A percentile compares a stretch with the other conserved stretches of the same genome.
These are phyloP conservation scores for Scaptomyza tumidula DNA, from an alignment of 2,888 invertebrate genomes.

Conservation along the genomic window DNA sequence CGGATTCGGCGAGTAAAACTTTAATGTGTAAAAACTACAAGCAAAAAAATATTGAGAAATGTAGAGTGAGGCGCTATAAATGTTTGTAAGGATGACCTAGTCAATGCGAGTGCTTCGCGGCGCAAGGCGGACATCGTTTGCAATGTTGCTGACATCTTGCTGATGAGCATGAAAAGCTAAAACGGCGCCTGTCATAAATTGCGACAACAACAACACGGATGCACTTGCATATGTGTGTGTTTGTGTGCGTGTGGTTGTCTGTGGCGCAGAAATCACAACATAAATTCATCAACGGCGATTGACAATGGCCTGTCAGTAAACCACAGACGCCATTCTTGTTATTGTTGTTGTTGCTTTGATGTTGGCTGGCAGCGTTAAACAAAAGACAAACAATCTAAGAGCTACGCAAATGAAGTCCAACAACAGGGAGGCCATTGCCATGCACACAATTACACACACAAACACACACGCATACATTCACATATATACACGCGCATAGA, in stretches of 20 bases:
- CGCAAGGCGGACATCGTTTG: slow-evolving; percentile 55
- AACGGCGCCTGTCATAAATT: slow-evolving; percentile 61
- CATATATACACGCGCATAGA: background rate
- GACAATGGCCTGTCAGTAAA: slow-evolving; percentile 63
- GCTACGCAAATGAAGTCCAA: slow-evolving; percentile 63
- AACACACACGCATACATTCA: background rate
- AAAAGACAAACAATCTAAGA: slow-evolving; percentile 75
- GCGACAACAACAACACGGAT: slow-evolving; percentile 17
- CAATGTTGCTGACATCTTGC: slow-evolving; percentile 68
- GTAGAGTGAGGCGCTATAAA: background rate
- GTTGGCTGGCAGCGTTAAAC: slow-evolving; percentile 48
- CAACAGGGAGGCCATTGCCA: slow-evolving; percentile 57
- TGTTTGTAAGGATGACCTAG: slow-evolving; percentile 56
- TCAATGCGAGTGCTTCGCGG: slow-evolving; percentile 31
- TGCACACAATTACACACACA: slow-evolving; percentile 14
- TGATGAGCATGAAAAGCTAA: slow-evolving; percentile 47
- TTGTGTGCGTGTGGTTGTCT: slow-evolving; percentile 8
- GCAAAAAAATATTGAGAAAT: background rate
- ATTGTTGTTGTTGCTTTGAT: slow-evolving; percentile 2
- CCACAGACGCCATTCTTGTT: slow-evolving; percentile 9
- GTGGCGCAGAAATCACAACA: slow-evolving; percentile 57
- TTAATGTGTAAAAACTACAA: slow-evolving; percentile 21
- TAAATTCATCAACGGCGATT: slow-evolving; percentile 75
- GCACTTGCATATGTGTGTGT: slow-evolving; percentile 35
- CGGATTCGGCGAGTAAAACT: no score